A percentile compares a stretch with the other conserved stretches of the same genome.
phyloP scores from a whole-genome alignment of 30 jellyfish, hydroid and myxozoan species.

The Aurelia sp. region DNA sequence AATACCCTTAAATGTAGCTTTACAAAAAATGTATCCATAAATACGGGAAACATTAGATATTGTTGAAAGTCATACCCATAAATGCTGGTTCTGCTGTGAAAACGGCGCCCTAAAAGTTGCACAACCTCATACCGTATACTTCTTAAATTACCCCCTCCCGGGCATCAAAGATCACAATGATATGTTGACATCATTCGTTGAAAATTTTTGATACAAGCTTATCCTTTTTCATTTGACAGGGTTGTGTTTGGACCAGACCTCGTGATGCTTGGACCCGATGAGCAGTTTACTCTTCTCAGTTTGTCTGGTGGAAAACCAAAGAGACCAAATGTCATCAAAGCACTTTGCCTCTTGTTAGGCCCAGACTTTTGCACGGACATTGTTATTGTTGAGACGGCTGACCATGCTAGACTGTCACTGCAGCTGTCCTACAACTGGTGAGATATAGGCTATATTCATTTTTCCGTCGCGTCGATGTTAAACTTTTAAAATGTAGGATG shows the following conservation, averaged over 20 bases:
- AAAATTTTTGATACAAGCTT: neutral
- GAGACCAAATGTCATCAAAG: constrained; percentile 94
- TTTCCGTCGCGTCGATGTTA: neutral
- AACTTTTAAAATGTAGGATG: neutral
- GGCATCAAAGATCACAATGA: too few species aligned
- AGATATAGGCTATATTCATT: neutral
- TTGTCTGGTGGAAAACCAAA: constrained; percentile 99
- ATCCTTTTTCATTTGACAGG: constrained; percentile 29
- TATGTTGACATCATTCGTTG: too few species aligned
- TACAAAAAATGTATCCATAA: too few species aligned
- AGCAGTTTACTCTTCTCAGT: constrained; percentile 94
- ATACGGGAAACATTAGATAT: too few species aligned
- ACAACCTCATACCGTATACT: too few species aligned
- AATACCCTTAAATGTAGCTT: too few species aligned
- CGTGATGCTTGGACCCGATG: constrained; percentile 99
- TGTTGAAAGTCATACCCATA: too few species aligned
- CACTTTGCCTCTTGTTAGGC: constrained; percentile 93
- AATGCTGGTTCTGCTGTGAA: too few species aligned
- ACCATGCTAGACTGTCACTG: constrained; percentile 94
- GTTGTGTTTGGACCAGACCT: constrained; percentile 98
- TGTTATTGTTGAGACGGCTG: constrained; percentile 98
- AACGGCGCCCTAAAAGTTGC: too few species aligned
- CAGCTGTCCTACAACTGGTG: constrained; percentile 97
- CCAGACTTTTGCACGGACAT: constrained; percentile 98
- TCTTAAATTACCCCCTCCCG: too few species aligned